These are phyloP conservation scores for Hybognathus amarus DNA, from an alignment of 2,797 vertebrate genomes.

Conservation along the genomic window DNA sequence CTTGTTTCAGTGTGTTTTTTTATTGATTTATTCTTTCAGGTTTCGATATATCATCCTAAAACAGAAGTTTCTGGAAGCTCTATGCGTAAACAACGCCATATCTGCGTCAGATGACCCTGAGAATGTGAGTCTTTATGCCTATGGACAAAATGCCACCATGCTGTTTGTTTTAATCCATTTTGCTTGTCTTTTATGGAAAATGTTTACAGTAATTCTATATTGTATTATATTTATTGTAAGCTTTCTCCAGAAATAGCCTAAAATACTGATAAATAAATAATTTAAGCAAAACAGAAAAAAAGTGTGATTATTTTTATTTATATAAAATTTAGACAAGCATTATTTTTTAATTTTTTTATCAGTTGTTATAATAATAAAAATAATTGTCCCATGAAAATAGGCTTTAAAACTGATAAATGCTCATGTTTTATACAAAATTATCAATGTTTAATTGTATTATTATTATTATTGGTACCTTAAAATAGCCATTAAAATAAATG, in stretches of 20 bases:
- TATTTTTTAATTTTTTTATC: neutral
- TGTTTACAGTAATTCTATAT: too few relatives aligned
- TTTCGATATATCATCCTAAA: constrained; percentile 96
- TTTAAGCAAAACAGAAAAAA: neutral
- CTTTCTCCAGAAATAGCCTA: neutral
- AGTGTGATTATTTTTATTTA: too few relatives aligned
- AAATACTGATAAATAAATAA: neutral
- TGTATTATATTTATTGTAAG: too few relatives aligned
- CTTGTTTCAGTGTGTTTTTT: neutral
- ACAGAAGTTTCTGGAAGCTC: constrained; percentile 96
- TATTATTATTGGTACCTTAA: neutral
- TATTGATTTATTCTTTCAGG: constrained; percentile 66
- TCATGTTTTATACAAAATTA: neutral
- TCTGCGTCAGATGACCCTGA: constrained; percentile 91
- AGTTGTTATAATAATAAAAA: neutral
- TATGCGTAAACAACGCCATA: constrained; percentile 97
- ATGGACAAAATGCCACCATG: neutral
- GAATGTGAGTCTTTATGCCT: constrained; percentile 80
- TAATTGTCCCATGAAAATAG: neutral
- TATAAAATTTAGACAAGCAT: too few relatives aligned
- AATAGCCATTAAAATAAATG: too few relatives aligned
- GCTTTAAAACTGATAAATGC: neutral
- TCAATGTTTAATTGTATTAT: neutral
- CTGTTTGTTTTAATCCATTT: neutral
- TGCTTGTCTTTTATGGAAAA: neutral